Conservation (phyloP, 2,888 invertebrate species). For the Agriotes lineatus region DNA sequence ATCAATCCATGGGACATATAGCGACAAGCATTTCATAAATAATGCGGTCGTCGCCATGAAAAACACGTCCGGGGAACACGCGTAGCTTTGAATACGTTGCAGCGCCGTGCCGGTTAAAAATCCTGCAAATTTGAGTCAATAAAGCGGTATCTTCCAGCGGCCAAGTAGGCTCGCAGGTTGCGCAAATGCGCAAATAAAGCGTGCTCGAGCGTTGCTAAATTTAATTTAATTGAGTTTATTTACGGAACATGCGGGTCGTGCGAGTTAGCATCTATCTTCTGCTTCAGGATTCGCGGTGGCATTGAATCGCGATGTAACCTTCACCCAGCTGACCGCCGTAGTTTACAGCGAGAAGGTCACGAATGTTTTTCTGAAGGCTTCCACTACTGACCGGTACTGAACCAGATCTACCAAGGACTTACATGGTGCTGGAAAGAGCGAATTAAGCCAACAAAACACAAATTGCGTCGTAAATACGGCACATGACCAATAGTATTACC, state of each 20-base stretch:
- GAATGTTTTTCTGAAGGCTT: conserved; percentile 14
- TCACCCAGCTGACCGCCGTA: conserved; percentile 23
- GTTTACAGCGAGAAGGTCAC: conserved; percentile 13
- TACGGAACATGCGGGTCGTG: conserved; percentile 13
- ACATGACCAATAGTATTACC: too few relatives aligned
- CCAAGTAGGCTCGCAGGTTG: not conserved
- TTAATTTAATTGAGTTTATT: conserved; percentile 26
- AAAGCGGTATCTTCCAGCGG: not conserved
- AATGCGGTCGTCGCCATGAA: not conserved
- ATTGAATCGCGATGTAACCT: conserved; percentile 25
- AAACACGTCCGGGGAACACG: not conserved
- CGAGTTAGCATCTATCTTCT: not conserved
- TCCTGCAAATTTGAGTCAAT: not conserved
- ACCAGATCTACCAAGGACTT: not conserved
- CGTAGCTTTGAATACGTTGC: not conserved
- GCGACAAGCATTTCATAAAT: not conserved
- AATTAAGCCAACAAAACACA: too few relatives aligned
- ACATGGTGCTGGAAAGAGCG: too few relatives aligned
- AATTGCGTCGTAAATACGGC: too few relatives aligned
- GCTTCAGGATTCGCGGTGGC: conserved; percentile 11
- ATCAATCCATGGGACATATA: not conserved
- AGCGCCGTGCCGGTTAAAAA: too few relatives aligned
- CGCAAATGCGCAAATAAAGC: conserved; percentile 21
- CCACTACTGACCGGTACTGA: conserved; percentile 12
- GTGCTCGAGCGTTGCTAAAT: conserved; percentile 2